A percentile compares a stretch with the other conserved stretches of the same genome.
phyloP scores from a whole-genome alignment of 2,797 vertebrate genomes.

The Sebastes umbrosus region DNA sequence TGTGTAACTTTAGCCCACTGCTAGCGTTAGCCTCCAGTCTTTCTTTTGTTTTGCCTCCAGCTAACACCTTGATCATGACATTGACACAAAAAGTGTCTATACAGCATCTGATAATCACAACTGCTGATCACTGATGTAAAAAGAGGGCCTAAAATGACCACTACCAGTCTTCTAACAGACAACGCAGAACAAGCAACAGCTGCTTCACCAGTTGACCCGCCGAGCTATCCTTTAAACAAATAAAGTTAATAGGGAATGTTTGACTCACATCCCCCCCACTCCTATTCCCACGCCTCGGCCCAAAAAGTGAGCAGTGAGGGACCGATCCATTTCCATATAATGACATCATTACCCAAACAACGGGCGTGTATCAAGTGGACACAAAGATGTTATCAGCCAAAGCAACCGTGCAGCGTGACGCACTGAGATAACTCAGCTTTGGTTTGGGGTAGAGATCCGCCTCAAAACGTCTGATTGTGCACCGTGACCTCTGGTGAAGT shows the following conservation, averaged over 20 bases:
- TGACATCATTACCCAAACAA: slow-evolving; percentile 80
- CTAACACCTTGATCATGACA: too few relatives aligned
- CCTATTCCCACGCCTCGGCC: slow-evolving; percentile 47
- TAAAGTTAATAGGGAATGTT: slow-evolving; percentile 34
- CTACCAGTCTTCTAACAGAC: background rate
- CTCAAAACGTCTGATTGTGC: background rate
- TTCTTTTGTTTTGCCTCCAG: too few relatives aligned
- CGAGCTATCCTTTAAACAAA: slow-evolving; percentile 29
- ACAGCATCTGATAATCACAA: slow-evolving; percentile 10
- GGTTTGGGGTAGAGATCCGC: background rate
- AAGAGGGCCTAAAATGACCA: background rate
- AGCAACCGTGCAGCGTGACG: slow-evolving; percentile 16
- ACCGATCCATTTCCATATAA: slow-evolving; percentile 59
- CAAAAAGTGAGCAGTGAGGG: slow-evolving; percentile 36
- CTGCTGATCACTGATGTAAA: background rate
- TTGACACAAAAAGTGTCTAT: background rate
- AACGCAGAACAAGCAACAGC: slow-evolving; percentile 17
- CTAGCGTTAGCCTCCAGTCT: too few relatives aligned
- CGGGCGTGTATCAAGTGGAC: slow-evolving; percentile 51
- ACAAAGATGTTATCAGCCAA: slow-evolving; percentile 68
- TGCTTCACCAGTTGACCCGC: background rate
- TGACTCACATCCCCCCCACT: slow-evolving; percentile 60
- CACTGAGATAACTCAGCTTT: slow-evolving; percentile 24
- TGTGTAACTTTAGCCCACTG: too few relatives aligned
- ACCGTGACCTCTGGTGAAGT: background rate